Percentiles rank a stretch among this genome's conserved stretches.
Conservation (phyloP, 2,888 invertebrate genomes). For the Agonopterix subpropinquella region DNA sequence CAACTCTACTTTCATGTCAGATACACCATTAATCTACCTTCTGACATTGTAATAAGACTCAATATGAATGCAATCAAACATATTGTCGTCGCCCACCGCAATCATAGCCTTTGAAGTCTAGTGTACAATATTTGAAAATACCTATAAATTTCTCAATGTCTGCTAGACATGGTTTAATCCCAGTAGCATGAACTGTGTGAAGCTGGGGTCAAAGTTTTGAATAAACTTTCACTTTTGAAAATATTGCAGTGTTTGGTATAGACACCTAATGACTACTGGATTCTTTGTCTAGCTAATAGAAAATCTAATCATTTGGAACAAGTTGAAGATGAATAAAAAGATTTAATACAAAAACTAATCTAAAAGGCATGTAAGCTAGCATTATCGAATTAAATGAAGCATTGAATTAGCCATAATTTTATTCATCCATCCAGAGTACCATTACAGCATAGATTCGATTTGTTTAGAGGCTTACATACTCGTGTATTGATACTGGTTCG, state of each 20-base stretch:
- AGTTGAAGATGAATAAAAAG: too few species aligned
- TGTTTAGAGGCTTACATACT: constrained; percentile 1
- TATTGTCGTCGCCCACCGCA: constrained; percentile 1
- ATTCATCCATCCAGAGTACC: constrained; percentile 1
- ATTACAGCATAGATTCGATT: constrained; percentile 3
- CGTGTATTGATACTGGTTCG: constrained; percentile 23
- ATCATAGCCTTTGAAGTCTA: neutral
- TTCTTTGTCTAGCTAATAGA: too few species aligned
- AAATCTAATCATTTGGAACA: too few species aligned
- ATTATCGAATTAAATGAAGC: constrained; percentile 7
- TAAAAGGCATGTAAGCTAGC: constrained; percentile 1
- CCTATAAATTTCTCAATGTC: too few species aligned
- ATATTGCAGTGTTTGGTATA: too few species aligned
- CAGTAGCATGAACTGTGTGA: too few species aligned
- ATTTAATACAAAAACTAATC: constrained; percentile 1
- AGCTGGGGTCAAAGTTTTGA: too few species aligned
- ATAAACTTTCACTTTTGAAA: too few species aligned
- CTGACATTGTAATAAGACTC: neutral
- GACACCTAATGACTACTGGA: too few species aligned
- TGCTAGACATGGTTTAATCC: too few species aligned
- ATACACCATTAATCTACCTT: neutral
- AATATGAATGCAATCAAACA: neutral
- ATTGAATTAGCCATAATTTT: constrained; percentile 2
- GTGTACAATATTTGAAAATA: neutral
- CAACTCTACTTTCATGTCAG: neutral